Evolutionary conservation across 2,113 vertebrate species (phyloP).

Genomic region (Campylomormyrus numenius): DNA sequence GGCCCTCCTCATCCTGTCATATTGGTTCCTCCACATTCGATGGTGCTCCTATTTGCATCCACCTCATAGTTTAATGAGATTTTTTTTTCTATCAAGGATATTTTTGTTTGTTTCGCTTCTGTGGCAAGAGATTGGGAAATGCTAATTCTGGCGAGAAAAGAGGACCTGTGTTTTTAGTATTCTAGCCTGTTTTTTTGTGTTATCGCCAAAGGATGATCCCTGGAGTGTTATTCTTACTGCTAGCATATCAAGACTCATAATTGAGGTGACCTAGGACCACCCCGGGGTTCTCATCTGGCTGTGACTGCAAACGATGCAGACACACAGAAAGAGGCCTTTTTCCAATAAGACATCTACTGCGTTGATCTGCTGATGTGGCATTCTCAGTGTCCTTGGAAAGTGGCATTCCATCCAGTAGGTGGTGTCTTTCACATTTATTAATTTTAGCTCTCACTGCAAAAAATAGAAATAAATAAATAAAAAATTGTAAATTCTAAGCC

Average conservation of each 20-base stretch:
- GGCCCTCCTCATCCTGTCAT: neutral
- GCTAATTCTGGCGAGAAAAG: conserved; percentile 36
- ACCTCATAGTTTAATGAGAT: neutral
- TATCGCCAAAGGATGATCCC: conserved; percentile 37
- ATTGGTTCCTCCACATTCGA: neutral
- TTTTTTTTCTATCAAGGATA: neutral
- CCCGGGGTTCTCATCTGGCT: neutral
- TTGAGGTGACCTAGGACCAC: neutral
- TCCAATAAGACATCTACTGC: neutral
- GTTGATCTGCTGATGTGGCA: neutral
- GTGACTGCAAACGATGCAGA: neutral
- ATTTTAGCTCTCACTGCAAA: neutral
- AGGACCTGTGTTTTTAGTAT: conserved; percentile 44
- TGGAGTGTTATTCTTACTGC: conserved; percentile 34
- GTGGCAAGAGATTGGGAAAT: conserved; percentile 36
- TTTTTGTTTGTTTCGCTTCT: neutral
- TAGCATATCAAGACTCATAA: conserved; percentile 31
- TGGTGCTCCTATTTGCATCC: neutral
- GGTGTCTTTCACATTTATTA: neutral
- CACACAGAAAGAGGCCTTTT: neutral
- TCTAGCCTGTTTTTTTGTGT: conserved; percentile 44
- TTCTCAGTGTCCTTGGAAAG: neutral
- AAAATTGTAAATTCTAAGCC: neutral
- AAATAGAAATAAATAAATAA: neutral
- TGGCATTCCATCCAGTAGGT: neutral